phyloP scores from a whole-genome alignment of 1,140 invertebrate genomes.

The Myzus persicae region DNA sequence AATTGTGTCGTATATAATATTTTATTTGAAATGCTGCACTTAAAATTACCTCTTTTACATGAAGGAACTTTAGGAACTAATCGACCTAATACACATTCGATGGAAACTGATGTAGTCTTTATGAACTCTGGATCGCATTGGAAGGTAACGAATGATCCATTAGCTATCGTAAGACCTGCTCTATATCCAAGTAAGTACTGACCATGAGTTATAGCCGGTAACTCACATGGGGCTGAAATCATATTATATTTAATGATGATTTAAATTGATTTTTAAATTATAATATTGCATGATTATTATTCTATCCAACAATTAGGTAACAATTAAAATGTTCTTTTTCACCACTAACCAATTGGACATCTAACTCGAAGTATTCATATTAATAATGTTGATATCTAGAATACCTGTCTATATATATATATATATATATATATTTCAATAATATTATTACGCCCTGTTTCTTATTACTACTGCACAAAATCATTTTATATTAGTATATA shows the following conservation, averaged over 20 bases:
- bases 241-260: not conserved
- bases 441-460: not conserved
- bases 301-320: not conserved
- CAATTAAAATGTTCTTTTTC: not conserved
- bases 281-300: not conserved
- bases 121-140: constrained; percentile 73
- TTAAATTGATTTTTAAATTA: not conserved
- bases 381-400: not conserved
- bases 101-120: constrained; percentile 66
- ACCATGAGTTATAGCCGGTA: constrained; percentile 76
- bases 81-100: constrained; percentile 75
- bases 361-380: not conserved
- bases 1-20: not conserved
- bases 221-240: constrained; percentile 71
- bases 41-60: constrained; percentile 65
- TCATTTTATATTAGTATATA: not conserved
- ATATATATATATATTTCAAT: not conserved
- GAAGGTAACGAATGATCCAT: constrained; percentile 75
- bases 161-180: constrained; percentile 78
- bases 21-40: not conserved
- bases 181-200: constrained; percentile 80
- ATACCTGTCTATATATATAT: not conserved
- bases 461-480: not conserved
- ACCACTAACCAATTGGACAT: not conserved
- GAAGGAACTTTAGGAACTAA: constrained; percentile 70